These are phyloP conservation scores for Buathra laborator DNA, from an alignment of 2,888 invertebrate species.

Conservation along the genomic window DNA sequence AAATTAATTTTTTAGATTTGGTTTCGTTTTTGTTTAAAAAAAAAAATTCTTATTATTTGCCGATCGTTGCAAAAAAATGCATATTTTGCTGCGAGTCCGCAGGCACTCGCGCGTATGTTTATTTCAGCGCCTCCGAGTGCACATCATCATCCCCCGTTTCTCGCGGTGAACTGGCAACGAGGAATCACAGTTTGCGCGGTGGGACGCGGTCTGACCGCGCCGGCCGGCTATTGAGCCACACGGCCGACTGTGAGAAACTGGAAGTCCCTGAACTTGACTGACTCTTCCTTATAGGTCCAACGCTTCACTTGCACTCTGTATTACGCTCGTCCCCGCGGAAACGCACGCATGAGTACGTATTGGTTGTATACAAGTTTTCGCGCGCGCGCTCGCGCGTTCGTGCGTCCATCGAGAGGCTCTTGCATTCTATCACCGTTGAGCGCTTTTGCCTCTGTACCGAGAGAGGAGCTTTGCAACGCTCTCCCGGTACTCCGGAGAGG, in stretches of 20 bases:
- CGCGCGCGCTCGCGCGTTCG: not conserved
- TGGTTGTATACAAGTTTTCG: not conserved
- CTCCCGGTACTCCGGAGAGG: not conserved
- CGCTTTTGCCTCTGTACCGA: not conserved
- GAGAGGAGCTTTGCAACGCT: not conserved
- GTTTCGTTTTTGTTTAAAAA: too few species aligned
- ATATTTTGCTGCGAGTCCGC: slow-evolving; percentile 18
- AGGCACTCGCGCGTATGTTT: not conserved
- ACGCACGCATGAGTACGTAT: slow-evolving; percentile 32
- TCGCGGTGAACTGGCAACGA: slow-evolving; percentile 22
- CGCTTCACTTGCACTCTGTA: slow-evolving; percentile 68
- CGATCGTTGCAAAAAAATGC: not conserved
- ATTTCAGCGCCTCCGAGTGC: slow-evolving; percentile 17
- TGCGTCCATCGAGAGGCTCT: not conserved
- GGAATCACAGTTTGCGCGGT: slow-evolving; percentile 44
- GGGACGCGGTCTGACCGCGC: slow-evolving; percentile 67
- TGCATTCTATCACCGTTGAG: slow-evolving; percentile 35
- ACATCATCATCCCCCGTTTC: slow-evolving; percentile 43
- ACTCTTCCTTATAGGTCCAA: slow-evolving; percentile 79
- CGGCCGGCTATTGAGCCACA: slow-evolving; percentile 47
- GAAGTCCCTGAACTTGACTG: slow-evolving; percentile 83
- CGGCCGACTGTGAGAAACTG: slow-evolving; percentile 78
- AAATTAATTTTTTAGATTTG: too few species aligned
- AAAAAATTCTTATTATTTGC: too few species aligned
- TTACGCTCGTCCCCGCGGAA: slow-evolving; percentile 50